phyloP scores from a whole-genome alignment of 2,113 vertebrate species.

The Heterotilapia buettikoferi region DNA sequence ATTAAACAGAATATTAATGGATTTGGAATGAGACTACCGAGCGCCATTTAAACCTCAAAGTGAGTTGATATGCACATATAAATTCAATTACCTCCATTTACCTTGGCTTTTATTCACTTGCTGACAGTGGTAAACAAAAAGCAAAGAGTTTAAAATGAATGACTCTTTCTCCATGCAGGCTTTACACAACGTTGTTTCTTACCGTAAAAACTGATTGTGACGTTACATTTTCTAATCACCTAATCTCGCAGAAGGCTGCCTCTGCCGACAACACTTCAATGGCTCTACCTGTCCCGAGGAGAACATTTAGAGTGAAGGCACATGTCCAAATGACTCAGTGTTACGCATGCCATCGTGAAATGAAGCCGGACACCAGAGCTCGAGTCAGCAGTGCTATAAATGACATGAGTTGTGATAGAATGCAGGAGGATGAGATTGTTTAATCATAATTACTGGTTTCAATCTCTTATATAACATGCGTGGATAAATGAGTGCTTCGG shows the following conservation, averaged over 20 bases:
- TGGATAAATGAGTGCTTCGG: constrained; percentile 33
- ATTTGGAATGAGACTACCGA: constrained; percentile 46
- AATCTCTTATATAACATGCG: not conserved
- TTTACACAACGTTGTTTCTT: constrained; percentile 11
- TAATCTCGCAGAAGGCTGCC: constrained; percentile 27
- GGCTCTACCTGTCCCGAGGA: constrained; percentile 11
- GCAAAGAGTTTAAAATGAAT: constrained; percentile 37
- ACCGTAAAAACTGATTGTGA: constrained; percentile 36
- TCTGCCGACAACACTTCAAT: constrained; percentile 41
- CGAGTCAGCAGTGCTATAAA: too few species aligned
- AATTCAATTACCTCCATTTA: constrained; percentile 68
- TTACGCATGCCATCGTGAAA: constrained; percentile 9
- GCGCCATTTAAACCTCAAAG: constrained; percentile 65
- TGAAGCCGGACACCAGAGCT: constrained; percentile 43
- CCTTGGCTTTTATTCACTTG: constrained; percentile 58
- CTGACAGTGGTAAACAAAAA: constrained; percentile 69
- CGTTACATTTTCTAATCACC: constrained; percentile 54
- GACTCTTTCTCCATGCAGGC: not conserved
- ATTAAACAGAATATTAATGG: constrained; percentile 66
- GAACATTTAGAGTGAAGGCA: constrained; percentile 31
- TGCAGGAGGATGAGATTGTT: constrained; percentile 10
- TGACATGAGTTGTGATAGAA: constrained; percentile 55
- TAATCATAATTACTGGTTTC: constrained; percentile 55
- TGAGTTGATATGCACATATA: constrained; percentile 41
- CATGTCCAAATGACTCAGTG: constrained; percentile 28